These are phyloP conservation scores for Aeoliscus strigatus DNA, from an alignment of 2,797 vertebrate genomes.

Conservation along the genomic window DNA sequence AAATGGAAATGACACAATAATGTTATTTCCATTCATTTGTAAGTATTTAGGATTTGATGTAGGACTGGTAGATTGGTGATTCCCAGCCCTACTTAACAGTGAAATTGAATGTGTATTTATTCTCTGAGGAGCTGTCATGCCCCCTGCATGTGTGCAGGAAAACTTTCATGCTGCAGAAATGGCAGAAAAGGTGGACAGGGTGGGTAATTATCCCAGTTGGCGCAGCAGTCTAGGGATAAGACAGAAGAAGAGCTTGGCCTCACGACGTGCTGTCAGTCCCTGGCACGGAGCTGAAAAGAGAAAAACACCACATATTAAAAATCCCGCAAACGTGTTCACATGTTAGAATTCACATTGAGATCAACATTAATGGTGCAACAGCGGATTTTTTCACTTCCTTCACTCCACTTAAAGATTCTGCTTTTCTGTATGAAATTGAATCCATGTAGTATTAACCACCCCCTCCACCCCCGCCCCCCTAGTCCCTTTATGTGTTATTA, in stretches of 20 bases:
- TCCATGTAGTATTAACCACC: constrained; percentile 14
- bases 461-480: no score
- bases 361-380: no score
- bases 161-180: constrained; percentile 48
- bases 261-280: constrained; percentile 39
- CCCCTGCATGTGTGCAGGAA: constrained; percentile 36
- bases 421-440: constrained; percentile 20
- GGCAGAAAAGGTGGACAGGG: constrained; percentile 49
- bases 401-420: constrained; percentile 1
- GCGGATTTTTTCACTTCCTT: no score
- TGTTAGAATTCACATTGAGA: no score
- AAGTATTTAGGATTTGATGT: no score
- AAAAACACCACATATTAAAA: constrained; percentile 12
- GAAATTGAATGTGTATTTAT: constrained; percentile 55
- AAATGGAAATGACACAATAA: no score
- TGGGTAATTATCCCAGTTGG: constrained; percentile 69
- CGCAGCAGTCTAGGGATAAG: constrained; percentile 42
- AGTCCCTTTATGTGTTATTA: constrained; percentile 35
- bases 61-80: no score
- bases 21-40: no score
- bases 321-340: no score
- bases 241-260: constrained; percentile 49
- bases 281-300: constrained; percentile 3
- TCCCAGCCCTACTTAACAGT: constrained; percentile 24
- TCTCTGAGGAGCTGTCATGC: constrained; percentile 38